Evolutionary conservation across 2,797 vertebrate genomes (phyloP).

Genomic region (Ctenopoma kingsleyae): DNA sequence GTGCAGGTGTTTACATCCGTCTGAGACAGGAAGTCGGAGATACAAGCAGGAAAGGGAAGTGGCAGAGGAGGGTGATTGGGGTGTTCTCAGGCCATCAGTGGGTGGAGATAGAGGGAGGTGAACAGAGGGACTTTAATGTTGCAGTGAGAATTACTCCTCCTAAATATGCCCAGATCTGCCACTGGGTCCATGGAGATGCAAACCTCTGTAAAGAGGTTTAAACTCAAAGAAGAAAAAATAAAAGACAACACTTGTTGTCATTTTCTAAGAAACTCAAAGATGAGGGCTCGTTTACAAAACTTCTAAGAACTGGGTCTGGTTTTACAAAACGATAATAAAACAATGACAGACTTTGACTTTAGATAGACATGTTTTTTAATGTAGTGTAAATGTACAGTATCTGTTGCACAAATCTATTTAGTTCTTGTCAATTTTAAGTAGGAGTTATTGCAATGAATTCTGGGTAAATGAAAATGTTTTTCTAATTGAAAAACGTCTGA

Average conservation of each 20-base stretch:
- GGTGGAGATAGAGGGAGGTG: slow-evolving; percentile 85
- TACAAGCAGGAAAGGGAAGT: slow-evolving; percentile 78
- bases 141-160: slow-evolving; percentile 93
- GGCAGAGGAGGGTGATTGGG: slow-evolving; percentile 92
- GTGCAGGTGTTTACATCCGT: slow-evolving; percentile 93
- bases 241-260: not conserved
- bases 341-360: too few relatives aligned
- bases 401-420: too few relatives aligned
- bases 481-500: too few relatives aligned
- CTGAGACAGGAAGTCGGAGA: slow-evolving; percentile 74
- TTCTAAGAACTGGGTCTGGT: not conserved
- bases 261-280: not conserved
- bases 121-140: slow-evolving; percentile 91
- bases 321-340: not conserved
- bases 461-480: too few relatives aligned
- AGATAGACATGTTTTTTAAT: too few relatives aligned
- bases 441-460: too few relatives aligned
- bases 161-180: slow-evolving; percentile 95
- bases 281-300: not conserved
- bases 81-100: slow-evolving; percentile 92
- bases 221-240: slow-evolving; percentile 34
- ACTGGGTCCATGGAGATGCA: slow-evolving; percentile 91
- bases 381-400: too few relatives aligned
- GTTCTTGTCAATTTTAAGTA: too few relatives aligned
- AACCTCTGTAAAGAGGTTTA: slow-evolving; percentile 84